Evolutionary conservation across 2,888 invertebrate genomes (phyloP), one percentile per base, ranked within the genome.

Genomic region (Ypsolopha scabrella): DNA sequence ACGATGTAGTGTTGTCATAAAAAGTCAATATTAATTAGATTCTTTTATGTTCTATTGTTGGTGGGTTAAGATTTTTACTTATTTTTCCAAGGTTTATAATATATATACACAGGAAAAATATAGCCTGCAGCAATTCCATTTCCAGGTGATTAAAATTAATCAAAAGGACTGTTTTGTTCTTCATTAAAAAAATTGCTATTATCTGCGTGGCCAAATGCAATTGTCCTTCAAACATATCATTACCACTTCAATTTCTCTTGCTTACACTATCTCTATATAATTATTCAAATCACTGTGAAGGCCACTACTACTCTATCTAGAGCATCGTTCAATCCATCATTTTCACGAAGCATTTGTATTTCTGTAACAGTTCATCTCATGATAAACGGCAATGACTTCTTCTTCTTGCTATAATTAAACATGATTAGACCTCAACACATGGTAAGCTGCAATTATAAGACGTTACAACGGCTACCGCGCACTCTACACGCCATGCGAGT

Each of bases 301-400:
- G 49, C 39, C 61, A 60, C 62, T 58, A 50, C 55, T 58, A 54
- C 58, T 52, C 45, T 44, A 52, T 49, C 44, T 35, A 47, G 51
- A 41, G 35, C 38, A 48, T 34, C 43, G 59, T 60, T 63, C 66
- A 67, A 79, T 77, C 68, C 63, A 72, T 77, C 70, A 75, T 76
- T 73, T 71, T 73, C 75, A 71, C 71, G 67, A 58, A 57, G 63
- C 63, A 63, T 80, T 76, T 75, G 63, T 75, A 68, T 70, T 68
- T 74, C 66, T 75, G 80, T 81, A 85, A 83, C 86, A 80, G 85
- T 85, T 83, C 75, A 79, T 86, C 79, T 81, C 86, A 85, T 85
- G 86, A 78, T 80, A 74, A 80, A 74, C 74, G 62, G 78, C 85
- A 85, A 83, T 85, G 85, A 83, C 75, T 82, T 72, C 75, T 72